Evolutionary conservation across 2,113 vertebrate genomes (phyloP).

Genomic region (Saimiri boliviensis): DNA sequence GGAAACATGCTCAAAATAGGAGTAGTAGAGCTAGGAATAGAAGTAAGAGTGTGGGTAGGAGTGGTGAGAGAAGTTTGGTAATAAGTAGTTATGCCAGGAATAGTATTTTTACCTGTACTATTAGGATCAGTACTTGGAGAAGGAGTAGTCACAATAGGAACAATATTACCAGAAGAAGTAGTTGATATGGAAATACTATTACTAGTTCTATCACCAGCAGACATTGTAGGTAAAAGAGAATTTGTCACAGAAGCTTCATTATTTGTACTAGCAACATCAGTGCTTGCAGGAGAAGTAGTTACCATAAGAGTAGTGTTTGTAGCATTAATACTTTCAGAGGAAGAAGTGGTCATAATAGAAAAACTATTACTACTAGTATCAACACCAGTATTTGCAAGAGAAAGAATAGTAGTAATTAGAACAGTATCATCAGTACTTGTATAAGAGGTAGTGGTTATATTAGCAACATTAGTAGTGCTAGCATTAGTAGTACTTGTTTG

Average conservation of each 20-base stretch:
- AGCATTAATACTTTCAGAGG: not conserved
- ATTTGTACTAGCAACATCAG: not conserved
- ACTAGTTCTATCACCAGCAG: not conserved
- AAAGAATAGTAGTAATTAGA: not conserved
- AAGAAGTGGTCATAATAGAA: not conserved
- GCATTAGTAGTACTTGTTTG: too few species aligned
- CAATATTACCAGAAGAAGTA: not conserved
- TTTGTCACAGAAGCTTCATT: not conserved
- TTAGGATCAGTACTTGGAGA: not conserved
- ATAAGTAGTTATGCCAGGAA: not conserved
- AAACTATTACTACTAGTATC: not conserved
- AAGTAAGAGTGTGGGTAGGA: not conserved
- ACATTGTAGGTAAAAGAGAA: not conserved
- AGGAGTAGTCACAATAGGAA: not conserved
- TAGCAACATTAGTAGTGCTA: not conserved
- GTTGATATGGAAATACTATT: not conserved
- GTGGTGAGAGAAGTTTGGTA: not conserved
- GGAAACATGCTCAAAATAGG: not conserved
- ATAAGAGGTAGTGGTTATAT: not conserved
- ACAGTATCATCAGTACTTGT: not conserved
- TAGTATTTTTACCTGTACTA: not conserved
- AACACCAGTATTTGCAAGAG: not conserved
- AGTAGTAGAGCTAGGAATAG: not conserved
- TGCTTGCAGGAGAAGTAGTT: not conserved
- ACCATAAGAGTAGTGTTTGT: not conserved